Base-by-base conservation (phyloP, 2,888 invertebrate genomes). In the Galeruca laticollis region DNA sequence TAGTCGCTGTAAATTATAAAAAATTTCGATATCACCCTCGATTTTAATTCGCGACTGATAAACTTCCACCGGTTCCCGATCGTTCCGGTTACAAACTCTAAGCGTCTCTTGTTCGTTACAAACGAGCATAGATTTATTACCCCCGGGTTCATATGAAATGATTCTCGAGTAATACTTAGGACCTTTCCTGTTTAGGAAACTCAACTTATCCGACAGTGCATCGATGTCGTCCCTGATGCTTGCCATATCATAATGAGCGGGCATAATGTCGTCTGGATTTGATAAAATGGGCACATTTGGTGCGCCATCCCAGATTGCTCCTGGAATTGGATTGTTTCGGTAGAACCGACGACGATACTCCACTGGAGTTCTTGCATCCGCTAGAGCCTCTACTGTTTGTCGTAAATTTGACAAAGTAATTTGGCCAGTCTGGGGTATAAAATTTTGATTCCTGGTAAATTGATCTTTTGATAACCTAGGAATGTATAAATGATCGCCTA, bases 181-280 rank as follows among this genome's bases (percentile, higher is more conserved):
- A 5, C 4, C 54, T 8, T 65, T 65, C 4, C 20, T 31, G 0
- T 26, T 65, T 9, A 65, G 11, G 13, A 54, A 54, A 5, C 13
- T 63, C 40, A 54, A 0, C 26, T 63, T 56, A 1, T 6, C 37
- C 3, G 11, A 5, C 5, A 63, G 13, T 9, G 21, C 26, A 15
- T 9, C 1, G 15, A 57, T 65, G 11, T 65, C 57, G 13, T 65
- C 47, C 0, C 8, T 2, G 2, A 65, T 13, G 18, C 57, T 2
- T 6, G 15, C 33, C 6, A 31, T 1, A 1, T 15, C 57, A 57
- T 64, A 57, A 8, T 33, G 2, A 1, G 10, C 37, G 6, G 66
- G 60, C 10, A 59, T 60, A 11, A 66, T 60, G 18, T 65, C 65
- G 37, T 66, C 37, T 9, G 66, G 60, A 26, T 66, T 66, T 9